These are phyloP conservation scores for Trachurus trachurus DNA, from an alignment of 2,797 vertebrate genomes.

Conservation along the genomic window DNA sequence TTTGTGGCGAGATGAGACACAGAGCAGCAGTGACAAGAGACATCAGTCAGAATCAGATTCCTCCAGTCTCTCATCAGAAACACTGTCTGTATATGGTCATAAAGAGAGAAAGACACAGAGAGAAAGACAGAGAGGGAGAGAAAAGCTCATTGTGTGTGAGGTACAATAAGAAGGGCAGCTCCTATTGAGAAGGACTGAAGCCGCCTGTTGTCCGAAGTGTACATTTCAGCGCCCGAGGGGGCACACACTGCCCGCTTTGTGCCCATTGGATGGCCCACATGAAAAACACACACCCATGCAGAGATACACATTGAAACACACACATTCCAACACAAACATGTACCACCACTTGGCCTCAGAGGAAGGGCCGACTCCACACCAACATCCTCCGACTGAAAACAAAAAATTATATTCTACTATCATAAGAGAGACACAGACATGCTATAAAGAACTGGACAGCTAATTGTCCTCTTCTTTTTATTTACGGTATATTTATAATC, in stretches of 20 bases:
- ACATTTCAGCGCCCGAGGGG: constrained; percentile 82
- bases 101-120: constrained; percentile 66
- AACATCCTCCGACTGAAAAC: constrained; percentile 10
- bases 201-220: constrained; percentile 86
- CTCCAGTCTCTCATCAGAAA: constrained; percentile 65
- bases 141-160: constrained; percentile 88
- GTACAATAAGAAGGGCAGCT: constrained; percentile 90
- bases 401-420: background rate
- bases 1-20: constrained; percentile 24
- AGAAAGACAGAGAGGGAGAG: constrained; percentile 71
- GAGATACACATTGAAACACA: constrained; percentile 59
- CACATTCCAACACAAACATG: constrained; percentile 61
- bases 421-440: too few species aligned
- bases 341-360: constrained; percentile 34
- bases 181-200: constrained; percentile 89
- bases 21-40: constrained; percentile 20
- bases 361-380: constrained; percentile 47
- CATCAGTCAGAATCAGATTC: constrained; percentile 59
- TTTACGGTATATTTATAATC: too few species aligned
- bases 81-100: constrained; percentile 73
- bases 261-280: constrained; percentile 73
- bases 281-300: constrained; percentile 75
- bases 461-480: too few species aligned
- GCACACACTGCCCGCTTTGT: constrained; percentile 87
- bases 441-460: too few species aligned